phyloP scores from a whole-genome alignment of 2,797 vertebrate genomes.

The Clamator glandarius region DNA sequence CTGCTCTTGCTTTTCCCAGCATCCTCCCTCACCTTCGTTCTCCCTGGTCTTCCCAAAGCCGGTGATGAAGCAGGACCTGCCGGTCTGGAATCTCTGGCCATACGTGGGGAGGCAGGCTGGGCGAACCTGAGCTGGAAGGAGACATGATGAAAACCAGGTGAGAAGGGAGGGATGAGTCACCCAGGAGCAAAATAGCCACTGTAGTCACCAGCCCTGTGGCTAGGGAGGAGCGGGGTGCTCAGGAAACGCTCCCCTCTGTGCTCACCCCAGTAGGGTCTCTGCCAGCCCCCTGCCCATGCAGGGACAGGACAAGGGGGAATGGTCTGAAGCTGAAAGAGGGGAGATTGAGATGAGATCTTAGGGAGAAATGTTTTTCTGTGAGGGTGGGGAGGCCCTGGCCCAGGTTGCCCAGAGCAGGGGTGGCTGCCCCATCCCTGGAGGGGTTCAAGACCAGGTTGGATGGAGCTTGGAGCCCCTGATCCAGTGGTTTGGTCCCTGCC shows the following conservation, averaged over 20 bases:
- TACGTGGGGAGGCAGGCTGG: constrained; percentile 87
- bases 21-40: constrained; percentile 69
- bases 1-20: accelerated
- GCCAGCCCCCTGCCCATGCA: background rate
- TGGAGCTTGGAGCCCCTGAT: too few relatives aligned
- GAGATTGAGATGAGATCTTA: too few relatives aligned
- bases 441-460: too few relatives aligned
- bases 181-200: background rate
- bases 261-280: background rate
- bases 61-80: constrained; percentile 85
- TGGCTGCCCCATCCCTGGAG: too few relatives aligned
- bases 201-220: background rate
- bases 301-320: too few relatives aligned
- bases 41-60: constrained; percentile 87
- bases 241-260: background rate
- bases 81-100: constrained; percentile 77
- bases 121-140: constrained; percentile 80
- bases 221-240: background rate
- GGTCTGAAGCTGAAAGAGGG: too few relatives aligned
- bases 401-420: too few relatives aligned
- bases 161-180: background rate
- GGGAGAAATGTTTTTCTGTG: too few relatives aligned
- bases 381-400: too few relatives aligned
- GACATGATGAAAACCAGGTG: background rate
- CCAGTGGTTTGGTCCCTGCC: too few relatives aligned